Conservation (phyloP, 2,113 vertebrate genomes). For the Oreochromis spilurus region DNA sequence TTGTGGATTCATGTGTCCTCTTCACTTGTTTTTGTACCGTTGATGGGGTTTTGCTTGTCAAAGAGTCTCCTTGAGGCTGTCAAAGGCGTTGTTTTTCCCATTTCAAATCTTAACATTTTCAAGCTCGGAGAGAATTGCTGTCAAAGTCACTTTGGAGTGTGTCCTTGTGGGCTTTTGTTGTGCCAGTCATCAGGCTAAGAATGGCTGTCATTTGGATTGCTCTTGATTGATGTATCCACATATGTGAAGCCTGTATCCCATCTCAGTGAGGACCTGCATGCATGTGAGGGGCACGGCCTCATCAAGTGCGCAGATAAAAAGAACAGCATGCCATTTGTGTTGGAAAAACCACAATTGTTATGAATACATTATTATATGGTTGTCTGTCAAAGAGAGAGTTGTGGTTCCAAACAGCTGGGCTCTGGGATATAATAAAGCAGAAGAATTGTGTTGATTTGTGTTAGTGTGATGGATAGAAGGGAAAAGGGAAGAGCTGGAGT, state of each 20-base stretch:
- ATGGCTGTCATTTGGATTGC: constrained; percentile 5
- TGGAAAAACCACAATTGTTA: constrained; percentile 46
- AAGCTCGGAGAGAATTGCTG: not conserved
- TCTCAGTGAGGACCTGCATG: not conserved
- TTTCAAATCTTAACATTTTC: constrained; percentile 33
- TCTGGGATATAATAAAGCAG: constrained; percentile 39
- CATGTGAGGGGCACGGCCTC: constrained; percentile 16
- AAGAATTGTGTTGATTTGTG: constrained; percentile 47
- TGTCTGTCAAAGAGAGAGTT: constrained; percentile 32
- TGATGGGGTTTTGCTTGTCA: constrained; percentile 14
- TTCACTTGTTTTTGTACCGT: not conserved
- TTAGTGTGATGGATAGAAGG: not conserved
- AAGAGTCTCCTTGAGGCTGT: constrained; percentile 4
- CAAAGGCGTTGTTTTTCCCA: constrained; percentile 27
- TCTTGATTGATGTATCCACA: not conserved
- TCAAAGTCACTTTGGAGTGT: constrained; percentile 33
- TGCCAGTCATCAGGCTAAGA: not conserved
- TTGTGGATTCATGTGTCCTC: not conserved
- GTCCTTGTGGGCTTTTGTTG: constrained; percentile 10
- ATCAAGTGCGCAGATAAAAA: constrained; percentile 53
- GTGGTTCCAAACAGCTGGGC: constrained; percentile 22
- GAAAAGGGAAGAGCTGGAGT: not conserved
- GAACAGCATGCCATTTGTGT: constrained; percentile 44
- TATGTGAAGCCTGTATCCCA: not conserved
- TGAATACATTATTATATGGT: constrained; percentile 52